phyloP scores from a whole-genome alignment of 1,140 invertebrate genomes.

The Cardiocondyla obscurior region DNA sequence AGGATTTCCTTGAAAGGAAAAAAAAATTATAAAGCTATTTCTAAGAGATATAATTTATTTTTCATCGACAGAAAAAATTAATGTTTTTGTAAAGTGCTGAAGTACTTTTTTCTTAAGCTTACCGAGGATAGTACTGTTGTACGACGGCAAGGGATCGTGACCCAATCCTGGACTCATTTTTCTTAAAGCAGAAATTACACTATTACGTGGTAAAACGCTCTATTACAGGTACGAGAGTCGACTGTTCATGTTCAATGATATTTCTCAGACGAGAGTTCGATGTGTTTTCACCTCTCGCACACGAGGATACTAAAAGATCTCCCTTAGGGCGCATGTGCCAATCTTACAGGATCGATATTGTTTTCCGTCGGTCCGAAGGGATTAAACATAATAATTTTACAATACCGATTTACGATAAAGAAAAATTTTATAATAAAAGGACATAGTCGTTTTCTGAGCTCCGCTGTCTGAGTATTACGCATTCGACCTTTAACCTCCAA shows the following conservation, averaged over 20 bases:
- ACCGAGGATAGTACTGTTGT: slow-evolving; percentile 79
- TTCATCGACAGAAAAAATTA: background rate
- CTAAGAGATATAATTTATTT: background rate
- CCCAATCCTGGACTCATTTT: slow-evolving; percentile 81
- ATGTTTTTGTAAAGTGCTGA: background rate
- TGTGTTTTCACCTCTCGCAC: slow-evolving; percentile 13
- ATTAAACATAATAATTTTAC: slow-evolving; percentile 23
- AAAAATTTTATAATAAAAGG: background rate
- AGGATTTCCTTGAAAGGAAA: slow-evolving; percentile 72
- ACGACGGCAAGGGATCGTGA: slow-evolving; percentile 78
- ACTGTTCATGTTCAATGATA: slow-evolving; percentile 54
- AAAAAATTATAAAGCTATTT: slow-evolving; percentile 21
- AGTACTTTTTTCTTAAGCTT: slow-evolving; percentile 46
- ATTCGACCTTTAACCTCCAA: no score
- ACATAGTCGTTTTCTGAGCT: no score
- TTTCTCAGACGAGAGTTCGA: slow-evolving; percentile 54
- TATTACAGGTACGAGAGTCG: slow-evolving; percentile 18
- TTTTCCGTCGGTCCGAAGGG: slow-evolving; percentile 20
- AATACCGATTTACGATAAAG: slow-evolving; percentile 47
- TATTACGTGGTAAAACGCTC: background rate
- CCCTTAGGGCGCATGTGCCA: slow-evolving; percentile 50
- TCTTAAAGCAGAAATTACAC: slow-evolving; percentile 2
- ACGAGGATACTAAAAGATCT: slow-evolving; percentile 46
- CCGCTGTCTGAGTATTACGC: no score
- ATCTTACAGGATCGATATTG: slow-evolving; percentile 51